Evolutionary conservation across 2,888 invertebrate species (phyloP), one percentile per base, ranked within the genome.

Genomic region (Apotomis betuletana): DNA sequence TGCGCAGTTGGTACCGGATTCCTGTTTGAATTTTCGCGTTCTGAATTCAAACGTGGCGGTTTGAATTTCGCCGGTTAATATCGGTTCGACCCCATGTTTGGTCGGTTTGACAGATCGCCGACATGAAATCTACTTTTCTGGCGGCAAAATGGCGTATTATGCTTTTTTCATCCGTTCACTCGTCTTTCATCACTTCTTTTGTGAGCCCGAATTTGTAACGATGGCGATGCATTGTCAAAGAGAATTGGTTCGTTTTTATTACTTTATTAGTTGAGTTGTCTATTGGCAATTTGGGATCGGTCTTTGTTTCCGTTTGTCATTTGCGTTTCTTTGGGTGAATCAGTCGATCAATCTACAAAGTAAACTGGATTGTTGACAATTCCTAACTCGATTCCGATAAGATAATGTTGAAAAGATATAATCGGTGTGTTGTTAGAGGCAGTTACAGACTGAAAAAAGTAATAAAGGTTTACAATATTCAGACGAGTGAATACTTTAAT

Each of bases 31-130:
- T 87, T 84, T 77, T 74, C 81, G 81, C 74, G 76, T 75, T 74
- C 81, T 79, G 80, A 82, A 80, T 81, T 85, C 84, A 77, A 81
- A 74, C 74, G 75, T 74, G 68, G 76, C 83, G 87, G 83, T 84
- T 85, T 85, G 82, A 85, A 87, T 84, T 86, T 84, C 80, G 84
- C 76, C 82, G 85, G 83, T 80, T 87, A 86, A 86, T 87, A 86
- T 81, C 81, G 84, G 81, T 83, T 81, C 81, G 81, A 85, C 86
- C 85, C 84, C 70, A 71, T 75, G 90, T 92, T 92, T 90, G 91
- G 88, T 88, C 91, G 90, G 91, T 91, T 91, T 92, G 92, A 92
- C 93, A 92, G 91, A 91, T 90, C 88, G 90, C 86, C 87, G 87
- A 90, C 91, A 85, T 89, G 90, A 87, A 90, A 88, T 89, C 90